These are phyloP conservation scores for Tupiocoris notatus DNA, from an alignment of 2,888 invertebrate genomes.

Conservation along the genomic window DNA sequence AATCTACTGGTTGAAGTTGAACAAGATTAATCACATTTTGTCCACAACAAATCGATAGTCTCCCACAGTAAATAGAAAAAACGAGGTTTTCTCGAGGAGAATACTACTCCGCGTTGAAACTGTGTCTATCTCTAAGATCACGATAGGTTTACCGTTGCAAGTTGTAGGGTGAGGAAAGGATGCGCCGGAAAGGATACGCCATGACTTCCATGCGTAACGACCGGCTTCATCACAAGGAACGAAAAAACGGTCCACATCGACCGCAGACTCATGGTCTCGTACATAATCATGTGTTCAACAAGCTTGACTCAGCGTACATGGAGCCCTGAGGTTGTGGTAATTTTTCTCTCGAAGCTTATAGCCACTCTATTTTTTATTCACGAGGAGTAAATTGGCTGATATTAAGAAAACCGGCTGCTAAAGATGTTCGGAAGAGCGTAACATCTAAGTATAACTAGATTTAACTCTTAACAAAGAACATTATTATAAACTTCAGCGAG, in stretches of 20 bases:
- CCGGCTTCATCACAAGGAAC: background rate
- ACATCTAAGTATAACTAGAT: background rate
- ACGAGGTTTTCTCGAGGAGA: too few species aligned
- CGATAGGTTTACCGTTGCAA: background rate
- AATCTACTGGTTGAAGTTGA: too few species aligned
- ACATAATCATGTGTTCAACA: background rate
- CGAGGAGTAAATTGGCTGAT: background rate
- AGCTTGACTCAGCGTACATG: background rate
- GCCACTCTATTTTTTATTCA: too few species aligned
- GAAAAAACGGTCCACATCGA: background rate
- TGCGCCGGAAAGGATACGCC: background rate
- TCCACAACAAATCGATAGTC: too few species aligned
- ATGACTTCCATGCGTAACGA: background rate
- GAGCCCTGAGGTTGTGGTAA: background rate
- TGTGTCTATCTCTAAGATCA: background rate
- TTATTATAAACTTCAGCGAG: too few species aligned
- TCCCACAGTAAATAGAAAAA: too few species aligned
- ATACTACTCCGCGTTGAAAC: too few species aligned
- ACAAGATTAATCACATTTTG: too few species aligned
- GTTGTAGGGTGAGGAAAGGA: background rate
- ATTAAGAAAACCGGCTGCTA: background rate
- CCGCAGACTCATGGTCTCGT: background rate
- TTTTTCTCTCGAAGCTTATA: background rate
- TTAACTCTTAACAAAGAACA: too few species aligned
- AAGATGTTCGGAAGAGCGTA: background rate